Evolutionary conservation across 2,113 vertebrate genomes (phyloP).

Genomic region (Peucedramus taeniatus): DNA sequence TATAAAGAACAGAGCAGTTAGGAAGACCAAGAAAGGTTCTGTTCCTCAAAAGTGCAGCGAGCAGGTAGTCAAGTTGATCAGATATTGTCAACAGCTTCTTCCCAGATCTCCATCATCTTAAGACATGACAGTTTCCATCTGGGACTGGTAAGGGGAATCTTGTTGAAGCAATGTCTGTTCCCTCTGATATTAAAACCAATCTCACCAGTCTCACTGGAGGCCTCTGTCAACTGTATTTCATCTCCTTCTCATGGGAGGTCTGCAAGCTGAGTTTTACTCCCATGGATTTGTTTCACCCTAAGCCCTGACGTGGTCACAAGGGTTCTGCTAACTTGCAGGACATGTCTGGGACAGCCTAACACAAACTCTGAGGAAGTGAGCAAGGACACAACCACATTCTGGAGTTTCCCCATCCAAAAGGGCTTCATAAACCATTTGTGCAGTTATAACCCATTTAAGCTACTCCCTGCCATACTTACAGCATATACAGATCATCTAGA

Average conservation of each 20-base stretch:
- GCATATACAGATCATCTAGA: background rate
- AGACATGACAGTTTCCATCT: background rate
- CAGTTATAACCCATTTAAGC: background rate
- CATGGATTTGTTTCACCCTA: background rate
- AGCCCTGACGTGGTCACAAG: background rate
- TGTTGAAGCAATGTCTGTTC: background rate
- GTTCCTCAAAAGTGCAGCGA: background rate
- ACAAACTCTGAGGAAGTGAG: background rate
- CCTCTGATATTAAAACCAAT: background rate
- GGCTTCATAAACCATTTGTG: background rate
- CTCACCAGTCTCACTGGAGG: background rate
- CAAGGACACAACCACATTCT: background rate
- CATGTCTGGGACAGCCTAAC: background rate
- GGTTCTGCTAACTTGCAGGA: background rate
- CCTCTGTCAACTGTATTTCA: background rate
- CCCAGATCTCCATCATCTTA: background rate
- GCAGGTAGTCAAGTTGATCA: background rate
- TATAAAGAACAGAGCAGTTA: background rate
- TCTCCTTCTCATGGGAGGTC: background rate
- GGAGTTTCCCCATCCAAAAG: background rate
- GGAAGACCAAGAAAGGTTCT: background rate
- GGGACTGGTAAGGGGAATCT: background rate
- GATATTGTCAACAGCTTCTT: background rate
- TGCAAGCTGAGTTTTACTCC: background rate
- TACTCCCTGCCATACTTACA: background rate